Evolutionary conservation across 2,888 invertebrate species (phyloP).

Genomic region (Pterobdella sp.): DNA sequence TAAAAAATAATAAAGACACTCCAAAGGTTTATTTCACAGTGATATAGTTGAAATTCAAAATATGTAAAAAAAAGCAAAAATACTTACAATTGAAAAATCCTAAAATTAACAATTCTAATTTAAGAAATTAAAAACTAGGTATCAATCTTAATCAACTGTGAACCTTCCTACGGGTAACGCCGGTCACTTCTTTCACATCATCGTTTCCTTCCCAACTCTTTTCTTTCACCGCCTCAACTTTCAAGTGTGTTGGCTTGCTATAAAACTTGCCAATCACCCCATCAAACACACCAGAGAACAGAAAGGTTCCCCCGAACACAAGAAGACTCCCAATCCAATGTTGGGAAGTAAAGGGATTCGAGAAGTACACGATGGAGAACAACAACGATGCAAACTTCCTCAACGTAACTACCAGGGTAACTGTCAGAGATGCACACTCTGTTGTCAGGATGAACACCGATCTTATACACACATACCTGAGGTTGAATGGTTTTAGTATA

Average conservation of each 20-base stretch:
- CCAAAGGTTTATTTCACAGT: too few species aligned
- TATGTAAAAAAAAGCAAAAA: too few species aligned
- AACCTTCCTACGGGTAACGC: background rate
- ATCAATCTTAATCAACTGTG: background rate
- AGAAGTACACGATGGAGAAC: constrained; percentile 89
- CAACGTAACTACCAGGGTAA: constrained; percentile 87
- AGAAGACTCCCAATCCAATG: constrained; percentile 84
- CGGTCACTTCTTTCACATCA: background rate
- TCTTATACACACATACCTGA: constrained; percentile 76
- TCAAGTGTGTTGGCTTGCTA: background rate
- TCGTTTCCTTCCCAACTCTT: background rate
- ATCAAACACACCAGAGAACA: constrained; percentile 63
- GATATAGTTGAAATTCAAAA: too few species aligned
- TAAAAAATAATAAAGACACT: too few species aligned
- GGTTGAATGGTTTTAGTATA: too few species aligned
- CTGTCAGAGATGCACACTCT: constrained; percentile 84
- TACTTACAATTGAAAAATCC: background rate
- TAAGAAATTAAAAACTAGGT: background rate
- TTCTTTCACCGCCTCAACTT: background rate
- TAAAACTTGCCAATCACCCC: background rate
- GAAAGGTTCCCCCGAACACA: constrained; percentile 83
- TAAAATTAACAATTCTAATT: background rate
- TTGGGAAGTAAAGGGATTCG: constrained; percentile 79
- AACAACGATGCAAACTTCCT: constrained; percentile 88
- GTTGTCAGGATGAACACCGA: constrained; percentile 88